A percentile compares a stretch with the other conserved stretches of the same genome.
phyloP scores from a whole-genome alignment of 2,113 vertebrate genomes.

The Sapayoa aenigma region DNA sequence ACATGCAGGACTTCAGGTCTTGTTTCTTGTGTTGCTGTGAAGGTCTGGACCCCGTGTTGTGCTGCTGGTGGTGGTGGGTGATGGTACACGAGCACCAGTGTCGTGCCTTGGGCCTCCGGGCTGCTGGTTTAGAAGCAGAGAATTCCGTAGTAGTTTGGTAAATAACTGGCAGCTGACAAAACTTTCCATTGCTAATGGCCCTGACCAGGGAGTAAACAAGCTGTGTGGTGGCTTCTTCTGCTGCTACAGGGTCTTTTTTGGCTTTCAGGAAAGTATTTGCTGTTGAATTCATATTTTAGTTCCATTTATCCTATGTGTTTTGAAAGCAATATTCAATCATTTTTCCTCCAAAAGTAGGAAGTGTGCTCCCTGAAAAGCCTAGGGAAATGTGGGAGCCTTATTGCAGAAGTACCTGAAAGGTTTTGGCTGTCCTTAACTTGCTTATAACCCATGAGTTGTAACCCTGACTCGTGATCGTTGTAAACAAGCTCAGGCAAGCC shows the following conservation, averaged over 20 bases:
- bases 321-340: neutral
- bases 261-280: neutral
- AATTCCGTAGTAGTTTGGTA: neutral
- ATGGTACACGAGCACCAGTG: neutral
- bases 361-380: neutral
- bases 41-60: neutral
- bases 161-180: neutral
- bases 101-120: neutral
- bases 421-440: neutral
- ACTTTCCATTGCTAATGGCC: neutral
- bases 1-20: neutral
- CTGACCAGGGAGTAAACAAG: neutral
- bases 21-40: fast-evolving
- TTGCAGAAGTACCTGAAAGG: neutral
- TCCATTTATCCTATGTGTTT: neutral
- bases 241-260: neutral
- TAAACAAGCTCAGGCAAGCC: neutral
- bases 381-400: neutral
- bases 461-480: neutral
- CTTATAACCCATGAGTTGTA: neutral
- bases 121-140: neutral
- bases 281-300: neutral
- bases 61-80: fast-evolving
- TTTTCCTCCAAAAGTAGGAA: fast-evolving
- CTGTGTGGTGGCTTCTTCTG: neutral